Percentiles rank a stretch among this genome's conserved stretches.
phyloP scores from a whole-genome alignment of 1,140 invertebrate genomes.

The Heterodera schachtii region DNA sequence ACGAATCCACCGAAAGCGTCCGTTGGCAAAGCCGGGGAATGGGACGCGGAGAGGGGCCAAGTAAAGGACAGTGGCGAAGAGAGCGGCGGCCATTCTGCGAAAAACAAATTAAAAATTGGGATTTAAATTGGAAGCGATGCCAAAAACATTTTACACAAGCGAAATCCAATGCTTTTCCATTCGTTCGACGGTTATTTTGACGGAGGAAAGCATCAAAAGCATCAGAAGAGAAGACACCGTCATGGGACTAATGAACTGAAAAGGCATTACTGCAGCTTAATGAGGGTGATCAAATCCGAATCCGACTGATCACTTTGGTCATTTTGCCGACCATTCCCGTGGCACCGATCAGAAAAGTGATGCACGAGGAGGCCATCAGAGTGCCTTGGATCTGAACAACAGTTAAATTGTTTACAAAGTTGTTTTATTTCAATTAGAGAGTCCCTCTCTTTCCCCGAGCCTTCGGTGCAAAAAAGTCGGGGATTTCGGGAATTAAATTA shows the following conservation, averaged over 20 bases:
- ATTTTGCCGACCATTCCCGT: constrained; percentile 66
- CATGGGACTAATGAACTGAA: constrained; percentile 52
- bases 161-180: constrained; percentile 63
- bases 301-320: constrained; percentile 49
- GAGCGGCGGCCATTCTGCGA: constrained; percentile 35
- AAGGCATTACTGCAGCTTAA: constrained; percentile 2
- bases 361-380: constrained; percentile 53
- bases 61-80: constrained; percentile 61
- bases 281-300: too few species aligned
- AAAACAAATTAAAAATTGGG: background rate
- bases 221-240: constrained; percentile 62
- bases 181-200: constrained; percentile 48
- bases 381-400: constrained; percentile 57
- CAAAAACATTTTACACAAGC: constrained; percentile 48
- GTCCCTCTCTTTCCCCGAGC: too few species aligned
- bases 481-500: too few species aligned
- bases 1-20: constrained; percentile 50
- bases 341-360: constrained; percentile 61
- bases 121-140: background rate
- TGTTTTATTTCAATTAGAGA: background rate
- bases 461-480: too few species aligned
- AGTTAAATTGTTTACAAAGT: background rate
- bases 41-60: constrained; percentile 55
- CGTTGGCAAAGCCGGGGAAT: constrained; percentile 52
- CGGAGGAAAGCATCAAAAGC: constrained; percentile 56